Percentiles rank a stretch among this genome's conserved stretches.
Conservation (phyloP, 2,888 invertebrate species). For the Dorcus parallelipipedus region DNA sequence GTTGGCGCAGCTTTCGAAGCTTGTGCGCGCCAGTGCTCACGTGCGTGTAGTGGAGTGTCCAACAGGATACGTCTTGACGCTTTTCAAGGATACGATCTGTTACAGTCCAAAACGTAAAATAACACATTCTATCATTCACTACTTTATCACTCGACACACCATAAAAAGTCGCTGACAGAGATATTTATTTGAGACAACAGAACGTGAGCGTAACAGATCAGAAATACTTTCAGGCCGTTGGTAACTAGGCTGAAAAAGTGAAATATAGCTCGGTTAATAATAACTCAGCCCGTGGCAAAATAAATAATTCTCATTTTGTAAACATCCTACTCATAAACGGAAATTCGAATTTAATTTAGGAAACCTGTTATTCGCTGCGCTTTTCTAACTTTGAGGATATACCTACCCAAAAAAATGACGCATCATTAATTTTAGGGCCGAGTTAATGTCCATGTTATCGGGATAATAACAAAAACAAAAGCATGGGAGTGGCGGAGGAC, state of each 20-base stretch:
- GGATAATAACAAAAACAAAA: slow-evolving; percentile 38
- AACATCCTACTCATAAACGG: slow-evolving; percentile 8
- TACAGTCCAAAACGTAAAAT: slow-evolving; percentile 5
- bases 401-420: too few relatives aligned
- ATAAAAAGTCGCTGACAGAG: too few relatives aligned
- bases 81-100: slow-evolving; percentile 18
- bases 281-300: slow-evolving; percentile 17
- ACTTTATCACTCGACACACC: background rate
- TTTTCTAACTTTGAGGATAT: background rate
- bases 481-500: slow-evolving; percentile 87
- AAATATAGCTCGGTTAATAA: slow-evolving; percentile 25
- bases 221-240: slow-evolving; percentile 27
- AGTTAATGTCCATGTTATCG: slow-evolving; percentile 47
- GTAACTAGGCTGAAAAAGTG: slow-evolving; percentile 29
- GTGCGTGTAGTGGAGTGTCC: slow-evolving; percentile 26
- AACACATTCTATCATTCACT: background rate
- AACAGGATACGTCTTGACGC: slow-evolving; percentile 3
- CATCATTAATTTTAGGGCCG: slow-evolving; percentile 36
- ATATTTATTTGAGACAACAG: background rate
- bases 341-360: slow-evolving; percentile 1
- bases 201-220: slow-evolving; percentile 23
- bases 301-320: slow-evolving; percentile 2
- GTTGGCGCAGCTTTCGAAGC: slow-evolving; percentile 22
- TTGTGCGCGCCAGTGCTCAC: slow-evolving; percentile 16
- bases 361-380: background rate